Base-by-base conservation (phyloP, 1,140 invertebrate species). In the Drosophila pseudoobscura region DNA sequence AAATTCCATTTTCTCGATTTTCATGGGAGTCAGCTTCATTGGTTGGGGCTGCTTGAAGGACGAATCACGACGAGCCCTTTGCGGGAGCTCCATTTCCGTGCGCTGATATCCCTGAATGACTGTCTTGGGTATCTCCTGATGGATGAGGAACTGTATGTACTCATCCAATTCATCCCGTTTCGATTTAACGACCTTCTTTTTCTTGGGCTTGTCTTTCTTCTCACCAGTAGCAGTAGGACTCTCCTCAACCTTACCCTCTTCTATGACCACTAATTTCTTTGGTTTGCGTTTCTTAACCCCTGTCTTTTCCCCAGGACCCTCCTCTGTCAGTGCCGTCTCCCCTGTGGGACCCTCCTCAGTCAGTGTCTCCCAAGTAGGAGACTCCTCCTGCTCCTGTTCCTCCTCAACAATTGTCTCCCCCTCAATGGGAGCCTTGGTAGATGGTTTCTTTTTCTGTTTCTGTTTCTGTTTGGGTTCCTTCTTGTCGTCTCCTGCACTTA, bases 41-140 rank as follows among this genome's bases (percentile, higher is more conserved):
- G 89, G 80, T 29, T 91, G 78, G 13, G 89, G 80, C 26, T 91
- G 78, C n/a, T 92, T 79, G 6, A 77, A 78, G 6, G 75, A 64
- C 17, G 80, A 90, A 49, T 91, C 75, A 8, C 80, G 87, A 13
- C 82, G 73, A 3, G 92, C 91, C 50, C 85, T 80, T 72, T 91
- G 82, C 24, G 89, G 76, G 51, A 76, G 64, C 49, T 82, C 75
- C 77, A 91, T 73, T 29, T 88, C 90, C 2, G 83, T 71, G 29
- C 90, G 87, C 44, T 88, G 64, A 54, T 91, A 91, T 3, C 80
- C 80, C 73, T 88, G 80, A 35, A 91, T 56, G 31, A 91, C 82
- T 22, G 92, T 90, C 64, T 91, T 91, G 5, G 84, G 85, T 72
- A 92, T 88, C 79, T 93, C 91, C 49, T 87, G 80, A 50, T 91